Evolutionary conservation across 2,797 vertebrate genomes (phyloP).

Genomic region (Rhinichthys osculus): DNA sequence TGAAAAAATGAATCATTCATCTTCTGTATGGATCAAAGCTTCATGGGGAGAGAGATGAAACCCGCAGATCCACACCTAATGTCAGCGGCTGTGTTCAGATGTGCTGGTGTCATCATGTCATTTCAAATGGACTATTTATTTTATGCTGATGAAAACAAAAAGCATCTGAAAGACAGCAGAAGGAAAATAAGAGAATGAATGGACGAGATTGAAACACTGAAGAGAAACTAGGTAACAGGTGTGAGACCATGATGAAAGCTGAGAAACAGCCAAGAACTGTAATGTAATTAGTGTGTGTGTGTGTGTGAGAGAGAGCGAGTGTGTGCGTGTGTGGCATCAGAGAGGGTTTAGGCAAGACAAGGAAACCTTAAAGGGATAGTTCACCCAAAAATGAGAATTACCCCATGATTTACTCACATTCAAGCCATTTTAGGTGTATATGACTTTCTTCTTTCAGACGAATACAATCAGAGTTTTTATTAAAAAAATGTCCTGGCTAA

Average conservation of each 20-base stretch:
- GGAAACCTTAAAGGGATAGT: not conserved
- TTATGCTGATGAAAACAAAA: slow-evolving; percentile 38
- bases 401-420: too few relatives aligned
- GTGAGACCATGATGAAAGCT: slow-evolving; percentile 68
- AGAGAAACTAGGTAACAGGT: slow-evolving; percentile 72
- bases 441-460: too few relatives aligned
- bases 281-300: slow-evolving; percentile 70
- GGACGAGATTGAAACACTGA: not conserved
- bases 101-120: not conserved
- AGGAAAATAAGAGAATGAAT: slow-evolving; percentile 25
- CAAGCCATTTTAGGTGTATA: too few relatives aligned
- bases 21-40: slow-evolving; percentile 60
- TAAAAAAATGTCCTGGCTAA: too few relatives aligned
- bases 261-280: slow-evolving; percentile 67
- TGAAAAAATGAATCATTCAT: slow-evolving; percentile 39
- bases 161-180: slow-evolving; percentile 47
- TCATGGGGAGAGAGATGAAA: slow-evolving; percentile 38
- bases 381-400: too few relatives aligned
- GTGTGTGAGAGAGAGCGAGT: not conserved
- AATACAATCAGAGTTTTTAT: too few relatives aligned
- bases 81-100: not conserved
- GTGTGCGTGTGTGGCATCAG: not conserved
- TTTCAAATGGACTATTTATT: slow-evolving; percentile 21
- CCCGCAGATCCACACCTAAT: not conserved
- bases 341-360: slow-evolving; percentile 7